Evolutionary conservation across 2,113 vertebrate genomes (phyloP).

Genomic region (Pterocles gutturalis): DNA sequence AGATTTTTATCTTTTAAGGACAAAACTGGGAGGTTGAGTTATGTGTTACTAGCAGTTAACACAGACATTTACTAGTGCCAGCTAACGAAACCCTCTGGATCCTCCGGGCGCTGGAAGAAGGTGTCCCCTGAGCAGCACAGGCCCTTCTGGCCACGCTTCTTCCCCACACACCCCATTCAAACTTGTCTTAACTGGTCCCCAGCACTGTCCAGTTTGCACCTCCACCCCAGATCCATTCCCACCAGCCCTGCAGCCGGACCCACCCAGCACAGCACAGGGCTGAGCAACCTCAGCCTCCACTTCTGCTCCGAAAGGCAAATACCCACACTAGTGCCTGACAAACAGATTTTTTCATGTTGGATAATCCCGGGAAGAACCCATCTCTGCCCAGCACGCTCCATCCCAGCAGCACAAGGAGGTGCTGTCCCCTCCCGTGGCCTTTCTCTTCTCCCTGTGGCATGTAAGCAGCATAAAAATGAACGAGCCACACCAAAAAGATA

Average conservation of each 20-base stretch:
- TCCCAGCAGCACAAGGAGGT: accelerated
- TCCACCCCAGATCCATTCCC: neutral
- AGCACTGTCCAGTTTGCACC: neutral
- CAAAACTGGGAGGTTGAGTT: neutral
- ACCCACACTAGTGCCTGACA: neutral
- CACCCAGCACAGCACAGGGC: accelerated
- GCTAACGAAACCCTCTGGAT: accelerated
- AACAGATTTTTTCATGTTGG: neutral
- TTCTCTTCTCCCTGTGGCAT: neutral
- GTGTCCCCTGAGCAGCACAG: neutral
- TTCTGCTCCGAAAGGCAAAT: neutral
- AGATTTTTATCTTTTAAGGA: neutral
- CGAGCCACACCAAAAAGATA: neutral
- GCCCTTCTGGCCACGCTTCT: neutral
- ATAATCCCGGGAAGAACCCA: neutral
- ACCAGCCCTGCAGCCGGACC: too few relatives aligned
- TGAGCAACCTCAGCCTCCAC: accelerated
- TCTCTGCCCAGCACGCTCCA: neutral
- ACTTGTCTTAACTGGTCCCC: neutral
- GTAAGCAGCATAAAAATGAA: neutral
- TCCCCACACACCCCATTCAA: neutral
- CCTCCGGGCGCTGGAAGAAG: neutral
- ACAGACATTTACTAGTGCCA: neutral
- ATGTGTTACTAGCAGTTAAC: neutral
- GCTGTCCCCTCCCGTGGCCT: neutral